These are phyloP conservation scores for Ochotona curzoniae DNA, from an alignment of 2,113 vertebrate species.

Conservation along the genomic window DNA sequence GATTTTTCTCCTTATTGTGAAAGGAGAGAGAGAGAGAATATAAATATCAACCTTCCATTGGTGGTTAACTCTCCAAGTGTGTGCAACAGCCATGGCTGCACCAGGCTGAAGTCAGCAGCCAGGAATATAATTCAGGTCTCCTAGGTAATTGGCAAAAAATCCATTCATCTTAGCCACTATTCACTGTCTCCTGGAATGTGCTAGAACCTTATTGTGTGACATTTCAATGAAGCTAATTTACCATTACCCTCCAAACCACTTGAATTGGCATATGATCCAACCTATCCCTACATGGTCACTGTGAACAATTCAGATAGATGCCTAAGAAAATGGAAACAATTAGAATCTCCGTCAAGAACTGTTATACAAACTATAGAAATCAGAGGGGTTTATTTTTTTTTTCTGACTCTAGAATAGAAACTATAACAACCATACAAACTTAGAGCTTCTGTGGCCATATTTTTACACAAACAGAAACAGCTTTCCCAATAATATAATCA, in stretches of 20 bases:
- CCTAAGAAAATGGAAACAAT: background rate
- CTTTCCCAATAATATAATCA: background rate
- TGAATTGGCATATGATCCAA: background rate
- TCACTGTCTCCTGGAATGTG: too few relatives aligned
- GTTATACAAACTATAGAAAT: background rate
- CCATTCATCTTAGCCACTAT: too few relatives aligned
- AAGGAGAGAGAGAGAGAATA: too few relatives aligned
- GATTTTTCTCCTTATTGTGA: too few relatives aligned
- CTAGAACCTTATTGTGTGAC: background rate
- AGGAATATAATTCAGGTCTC: too few relatives aligned
- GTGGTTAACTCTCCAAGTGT: too few relatives aligned
- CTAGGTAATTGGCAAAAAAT: too few relatives aligned
- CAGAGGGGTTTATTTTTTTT: background rate
- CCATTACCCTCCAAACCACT: background rate
- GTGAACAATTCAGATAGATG: background rate
- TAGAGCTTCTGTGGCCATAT: background rate
- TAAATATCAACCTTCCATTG: too few relatives aligned
- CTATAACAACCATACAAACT: background rate
- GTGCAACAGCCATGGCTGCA: too few relatives aligned
- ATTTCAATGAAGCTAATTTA: conserved; percentile 37
- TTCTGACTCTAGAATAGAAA: background rate
- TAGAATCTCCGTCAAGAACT: background rate
- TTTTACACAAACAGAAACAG: background rate
- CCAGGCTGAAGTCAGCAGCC: too few relatives aligned
- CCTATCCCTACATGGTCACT: background rate